These are phyloP conservation scores for Popillia japonica DNA, from an alignment of 1,140 invertebrate species.

Conservation along the genomic window DNA sequence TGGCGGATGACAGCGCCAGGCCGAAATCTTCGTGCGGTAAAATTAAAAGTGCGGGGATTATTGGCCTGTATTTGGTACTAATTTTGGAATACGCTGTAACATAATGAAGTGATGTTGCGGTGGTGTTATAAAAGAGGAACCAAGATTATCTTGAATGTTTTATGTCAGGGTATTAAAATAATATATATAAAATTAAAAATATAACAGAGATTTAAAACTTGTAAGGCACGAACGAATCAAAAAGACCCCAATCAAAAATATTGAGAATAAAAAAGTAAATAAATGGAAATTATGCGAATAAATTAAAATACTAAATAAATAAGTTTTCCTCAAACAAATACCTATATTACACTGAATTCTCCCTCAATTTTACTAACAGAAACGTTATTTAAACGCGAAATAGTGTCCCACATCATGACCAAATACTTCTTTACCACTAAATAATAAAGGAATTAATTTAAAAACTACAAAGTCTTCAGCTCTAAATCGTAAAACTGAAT, in stretches of 20 bases:
- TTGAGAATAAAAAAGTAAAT: not conserved
- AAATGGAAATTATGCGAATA: not conserved
- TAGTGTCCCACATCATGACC: no score
- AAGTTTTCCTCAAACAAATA: no score
- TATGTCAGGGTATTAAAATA: constrained; percentile 34
- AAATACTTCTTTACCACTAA: no score
- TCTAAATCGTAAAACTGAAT: not conserved
- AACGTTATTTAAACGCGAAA: no score
- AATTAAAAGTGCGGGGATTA: not conserved
- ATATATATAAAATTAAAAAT: constrained; percentile 25
- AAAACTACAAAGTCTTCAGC: not conserved
- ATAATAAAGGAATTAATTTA: not conserved
- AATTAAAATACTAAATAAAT: no score
- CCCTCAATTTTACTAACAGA: no score
- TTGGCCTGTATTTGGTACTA: constrained; percentile 8
- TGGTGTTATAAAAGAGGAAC: constrained; percentile 34
- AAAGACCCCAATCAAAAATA: not conserved
- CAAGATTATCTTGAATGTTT: constrained; percentile 33
- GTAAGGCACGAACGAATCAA: not conserved
- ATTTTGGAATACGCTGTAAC: constrained; percentile 43
- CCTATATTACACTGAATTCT: no score
- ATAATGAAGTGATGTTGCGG: constrained; percentile 40
- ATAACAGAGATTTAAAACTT: not conserved
- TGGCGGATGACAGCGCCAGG: constrained; percentile 66
- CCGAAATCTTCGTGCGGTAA: constrained; percentile 54